Evolutionary conservation across 2,113 vertebrate genomes (phyloP), one percentile per base, ranked within the genome.

Genomic region (Stigmatopora nigra): DNA sequence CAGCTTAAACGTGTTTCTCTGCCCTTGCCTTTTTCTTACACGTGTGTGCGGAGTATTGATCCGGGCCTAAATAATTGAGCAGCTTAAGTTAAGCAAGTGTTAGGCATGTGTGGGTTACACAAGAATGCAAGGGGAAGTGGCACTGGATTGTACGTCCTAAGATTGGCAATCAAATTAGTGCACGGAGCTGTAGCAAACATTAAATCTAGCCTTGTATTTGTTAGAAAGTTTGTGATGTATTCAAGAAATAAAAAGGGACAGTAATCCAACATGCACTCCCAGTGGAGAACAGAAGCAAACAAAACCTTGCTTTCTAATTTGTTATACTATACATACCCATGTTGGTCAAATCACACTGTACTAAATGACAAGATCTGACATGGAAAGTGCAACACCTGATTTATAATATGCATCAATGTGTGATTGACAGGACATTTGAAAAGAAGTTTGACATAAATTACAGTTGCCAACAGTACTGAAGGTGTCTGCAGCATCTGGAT

Each of bases 41-140:
- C 82, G 79, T 85, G 75, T 71, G 80, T 84, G 86, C 75, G 58
- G 69, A 57, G 81, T 87, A 89, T 90, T 86, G 91, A 90, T 89
- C 80, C 61, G 48, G 68, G 81, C 72, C 77, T 90, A 79, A 88
- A 89, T 90, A 90, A 90, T 89, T 92, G 82, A 92, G 82, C 36
- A 76, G 81, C 83, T 81, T 83, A 84, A 81, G 68, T 75, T 84
- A 85, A 88, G 81, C 82, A 81, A 64, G 63, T 64, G 47, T 52
- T 52, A 64, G 63, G 48, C 61, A 20, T 36, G 63, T n/a, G 47
- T 36, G 48, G 35, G 63, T 51, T 64, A 38, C 47, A 64, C 62
- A 64, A 81, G 76, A 74, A 79, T 79, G 82, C 78, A 79, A 80
- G 76, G 79, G 84, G 75, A 87, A 87, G 82, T 79, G 76, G 82